These are phyloP conservation scores for Zaprionus nigranus DNA, from an alignment of 1,140 invertebrate genomes.

Conservation along the genomic window DNA sequence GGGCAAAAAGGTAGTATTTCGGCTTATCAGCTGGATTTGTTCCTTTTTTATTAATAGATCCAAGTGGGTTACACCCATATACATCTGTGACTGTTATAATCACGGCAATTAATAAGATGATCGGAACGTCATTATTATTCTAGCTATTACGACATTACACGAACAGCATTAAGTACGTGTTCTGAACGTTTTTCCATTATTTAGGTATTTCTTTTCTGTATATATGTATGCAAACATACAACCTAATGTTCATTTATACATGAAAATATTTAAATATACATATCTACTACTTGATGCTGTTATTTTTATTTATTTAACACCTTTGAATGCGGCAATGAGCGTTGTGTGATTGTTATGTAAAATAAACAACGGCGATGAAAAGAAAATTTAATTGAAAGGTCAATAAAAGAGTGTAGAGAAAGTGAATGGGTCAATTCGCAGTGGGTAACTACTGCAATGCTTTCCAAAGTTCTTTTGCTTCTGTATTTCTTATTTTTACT, in stretches of 20 bases:
- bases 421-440: conserved; percentile 61
- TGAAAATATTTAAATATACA: not conserved
- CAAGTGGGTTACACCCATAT: conserved; percentile 2
- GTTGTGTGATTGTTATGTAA: conserved; percentile 47
- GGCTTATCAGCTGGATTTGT: conserved; percentile 22
- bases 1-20: conserved; percentile 20
- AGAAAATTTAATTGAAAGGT: conserved; percentile 61
- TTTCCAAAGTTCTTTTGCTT: conserved; percentile 42
- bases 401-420: conserved; percentile 35
- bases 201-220: not conserved
- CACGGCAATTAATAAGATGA: not conserved
- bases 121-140: not conserved
- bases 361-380: conserved; percentile 12
- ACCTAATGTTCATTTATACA: not conserved
- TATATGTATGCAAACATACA: not conserved
- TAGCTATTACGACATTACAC: not conserved
- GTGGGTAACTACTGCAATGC: not conserved
- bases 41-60: not conserved
- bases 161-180: not conserved
- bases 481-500: conserved; percentile 26
- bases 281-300: not conserved
- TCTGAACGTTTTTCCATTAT: not conserved
- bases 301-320: conserved; percentile 31
- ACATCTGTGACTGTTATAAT: not conserved
- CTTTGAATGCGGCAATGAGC: not conserved